Evolutionary conservation across 1,140 invertebrate genomes (phyloP), one percentile per base, ranked within the genome.

Genomic region (Nilaparvata lugens): DNA sequence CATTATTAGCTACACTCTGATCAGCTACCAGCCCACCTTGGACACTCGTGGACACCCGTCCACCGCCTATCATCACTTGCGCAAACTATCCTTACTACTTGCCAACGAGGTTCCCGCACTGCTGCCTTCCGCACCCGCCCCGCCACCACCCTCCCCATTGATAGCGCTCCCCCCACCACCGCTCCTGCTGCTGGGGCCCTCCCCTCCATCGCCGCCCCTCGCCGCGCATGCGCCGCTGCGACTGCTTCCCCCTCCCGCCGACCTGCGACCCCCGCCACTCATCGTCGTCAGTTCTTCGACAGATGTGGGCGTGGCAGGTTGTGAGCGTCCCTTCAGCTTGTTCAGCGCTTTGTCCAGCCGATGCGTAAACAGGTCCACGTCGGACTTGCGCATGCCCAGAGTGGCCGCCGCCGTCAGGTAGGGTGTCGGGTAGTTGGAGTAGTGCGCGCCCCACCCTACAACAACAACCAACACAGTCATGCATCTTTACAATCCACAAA

Each of bases 331-430:
- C 58, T 75, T 77, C 14, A 79, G 70, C 66, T 79, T 78, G 21
- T 71, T 73, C 54, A 80, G 61, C 14, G 76, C 78, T 69, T 85
- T 84, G 62, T 83, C 78, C 38, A 89, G 72, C 67, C 82, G 74
- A 60, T 80, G 77, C 28, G 86, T 73, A 72, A 89, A 88, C 21
- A 74, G 66, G 67, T 87, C 83, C 16, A 88, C 78, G 63, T 88
- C 87, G 3, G 72, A 69, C 65, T 78, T 78, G 40, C 78, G 79
- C 76, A 87, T 85, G n/a, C 87, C 86, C 56, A 89, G 75, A 19
- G 83, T 77, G 14, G 85, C 85, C 18, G 86, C 85, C 48, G 83
- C 85, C 18, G 86, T 89, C 45, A 89, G 72, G 68, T 89, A 89
- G 18, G 82, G 75, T 56, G 75, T 73, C 24, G 80, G 79, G 68